Base-by-base conservation (phyloP, 2,113 vertebrate genomes). In the Daphoenositta chrysoptera region DNA sequence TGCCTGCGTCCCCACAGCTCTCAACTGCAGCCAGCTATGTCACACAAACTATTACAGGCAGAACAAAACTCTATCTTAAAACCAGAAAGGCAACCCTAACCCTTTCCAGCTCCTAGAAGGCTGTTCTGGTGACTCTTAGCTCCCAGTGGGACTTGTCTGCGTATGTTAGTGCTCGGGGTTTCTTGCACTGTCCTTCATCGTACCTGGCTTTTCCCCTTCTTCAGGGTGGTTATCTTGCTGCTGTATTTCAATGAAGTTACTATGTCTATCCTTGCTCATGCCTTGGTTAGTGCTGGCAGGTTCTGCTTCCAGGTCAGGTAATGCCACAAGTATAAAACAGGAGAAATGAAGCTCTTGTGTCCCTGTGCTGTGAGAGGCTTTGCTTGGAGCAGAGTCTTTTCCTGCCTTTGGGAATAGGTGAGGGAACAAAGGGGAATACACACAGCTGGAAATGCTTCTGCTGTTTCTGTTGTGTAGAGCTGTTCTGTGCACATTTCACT, bases 231-330 rank as follows among this genome's bases (percentile, higher is more conserved):
- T 66, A 22, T 42, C 57, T 47, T 22, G 11, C 15, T 35, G 20
- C 9, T 68, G 13, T 53, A 42, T 76, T 87, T 66, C 89, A 66
- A 1, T 57, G 10, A 61, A 66, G 21, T 40, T 64, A 7, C 27
- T 44, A 1, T 47, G 19, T 35, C 23, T 48, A 0, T n/a, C 65
- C 14, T 40, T 77, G 21, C 42, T 45, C 2, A 1, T 68, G 58
- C 27, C n/a, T 50, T 73, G n/a, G 37, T 35, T 57, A 39, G 31
- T 57, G 23, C 23, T 87, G 37, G n/a, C n/a, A 31, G 22, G n/a
- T 53, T 50, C 76, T 72, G n/a, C 15, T 83, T 73, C n/a, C 47
- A 68, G 30, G 15, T 14, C n/a, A 83, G 54, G 17, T 24, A 48
- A 42, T 68, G 15, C 47, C 47, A 78, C 42, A 42, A 72, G 12